phyloP scores from a whole-genome alignment of 2,797 vertebrate genomes.

The Myioborus melanocephalus region DNA sequence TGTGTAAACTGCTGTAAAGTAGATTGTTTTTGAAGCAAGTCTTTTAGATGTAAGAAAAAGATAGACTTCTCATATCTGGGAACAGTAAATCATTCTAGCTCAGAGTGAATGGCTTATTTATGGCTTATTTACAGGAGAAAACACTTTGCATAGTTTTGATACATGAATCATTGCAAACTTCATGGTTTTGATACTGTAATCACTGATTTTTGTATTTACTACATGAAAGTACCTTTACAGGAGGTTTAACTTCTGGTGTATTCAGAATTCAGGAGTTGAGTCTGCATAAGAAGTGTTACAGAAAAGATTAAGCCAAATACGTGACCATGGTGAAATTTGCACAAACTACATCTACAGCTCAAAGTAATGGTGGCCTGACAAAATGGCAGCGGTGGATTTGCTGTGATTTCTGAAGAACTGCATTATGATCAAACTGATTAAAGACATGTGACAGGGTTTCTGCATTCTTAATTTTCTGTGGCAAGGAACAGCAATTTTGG shows the following conservation, averaged over 20 bases:
- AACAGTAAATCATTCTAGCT: background rate
- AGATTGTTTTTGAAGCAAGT: background rate
- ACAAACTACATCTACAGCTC: background rate
- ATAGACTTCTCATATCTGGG: background rate
- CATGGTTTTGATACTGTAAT: background rate
- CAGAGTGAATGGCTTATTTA: background rate
- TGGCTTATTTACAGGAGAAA: background rate
- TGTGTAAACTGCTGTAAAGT: background rate
- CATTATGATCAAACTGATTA: background rate
- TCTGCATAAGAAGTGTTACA: background rate
- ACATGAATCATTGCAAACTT: background rate
- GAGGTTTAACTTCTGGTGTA: background rate
- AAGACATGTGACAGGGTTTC: background rate
- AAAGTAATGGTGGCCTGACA: background rate
- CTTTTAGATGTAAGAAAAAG: background rate
- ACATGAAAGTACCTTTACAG: background rate
- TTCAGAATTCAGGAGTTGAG: background rate
- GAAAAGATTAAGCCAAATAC: background rate
- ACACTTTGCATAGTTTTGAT: background rate
- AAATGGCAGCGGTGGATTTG: background rate
- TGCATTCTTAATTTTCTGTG: background rate
- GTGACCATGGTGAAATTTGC: background rate
- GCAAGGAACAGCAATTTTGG: background rate
- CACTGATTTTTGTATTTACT: background rate
- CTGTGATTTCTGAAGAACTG: background rate